Base-by-base conservation (phyloP, 2,888 invertebrate genomes). In the Cephus runcator region DNA sequence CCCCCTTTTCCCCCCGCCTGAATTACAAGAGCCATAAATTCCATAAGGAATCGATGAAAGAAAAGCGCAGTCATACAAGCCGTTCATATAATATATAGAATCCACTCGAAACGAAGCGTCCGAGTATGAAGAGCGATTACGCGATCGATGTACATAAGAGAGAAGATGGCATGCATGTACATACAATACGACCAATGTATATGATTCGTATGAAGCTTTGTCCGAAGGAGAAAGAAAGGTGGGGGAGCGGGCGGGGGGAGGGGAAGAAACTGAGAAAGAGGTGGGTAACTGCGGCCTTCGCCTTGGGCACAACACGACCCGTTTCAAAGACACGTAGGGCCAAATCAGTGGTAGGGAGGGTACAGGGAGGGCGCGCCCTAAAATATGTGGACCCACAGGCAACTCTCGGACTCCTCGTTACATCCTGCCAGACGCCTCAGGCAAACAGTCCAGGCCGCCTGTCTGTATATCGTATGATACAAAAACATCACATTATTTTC, bases 401-500 rank as follows among this genome's bases (percentile, higher is more conserved):
- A 81, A 85, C 84, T 87, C 88, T 88, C 87, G 89, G 90, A 89
- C 90, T 89, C 87, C 89, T 89, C 89, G 91, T 90, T 91, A 90
- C 88, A 89, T 87, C 87, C 87, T 85, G 88, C 85, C 84, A 82
- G 79, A 83, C 74, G 88, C 88, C 86, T 40, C 81, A 36, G 84
- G 89, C 77, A 69, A 80, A 76, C 77, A 83, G 83, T 83, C 84
- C 83, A 81, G 83, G 81, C 87, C 85, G 86, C 83, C 86, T 83
- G 84, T 86, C 84, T 85, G 84, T 89, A 88, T 88, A 90, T 88
- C 88, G 88, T 89, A 89, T 88, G 89, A 90, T 90, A 90, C 89
- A 90, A 90, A 90, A 90, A 90, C 89, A 89, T 89, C 87, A 85
- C 88, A 89, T 90, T 90, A 90, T 90, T 90, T 89, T 88, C 88